phyloP scores from a whole-genome alignment of 1,140 invertebrate genomes.

The Bombus breviceps region DNA sequence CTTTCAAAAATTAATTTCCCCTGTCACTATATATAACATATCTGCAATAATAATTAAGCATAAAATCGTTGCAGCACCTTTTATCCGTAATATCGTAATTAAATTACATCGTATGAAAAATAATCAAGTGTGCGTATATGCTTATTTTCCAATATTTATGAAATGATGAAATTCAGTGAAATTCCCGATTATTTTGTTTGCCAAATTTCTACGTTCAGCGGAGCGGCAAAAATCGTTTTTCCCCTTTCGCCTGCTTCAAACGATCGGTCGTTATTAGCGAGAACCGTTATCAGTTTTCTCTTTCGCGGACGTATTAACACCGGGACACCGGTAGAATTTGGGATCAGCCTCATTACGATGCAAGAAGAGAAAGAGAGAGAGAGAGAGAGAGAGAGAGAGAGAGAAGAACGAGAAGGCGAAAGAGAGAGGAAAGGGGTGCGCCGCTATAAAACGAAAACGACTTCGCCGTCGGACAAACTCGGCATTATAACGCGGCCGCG shows the following conservation, averaged over 20 bases:
- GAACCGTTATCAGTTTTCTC: not conserved
- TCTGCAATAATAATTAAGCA: not conserved
- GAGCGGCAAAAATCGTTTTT: not conserved
- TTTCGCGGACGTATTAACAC: not conserved
- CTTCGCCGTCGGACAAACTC: not conserved
- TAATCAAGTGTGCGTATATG: not conserved
- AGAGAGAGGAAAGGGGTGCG: not conserved
- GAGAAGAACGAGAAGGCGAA: not conserved
- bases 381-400: not conserved
- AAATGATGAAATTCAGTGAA: not conserved
- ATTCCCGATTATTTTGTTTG: not conserved
- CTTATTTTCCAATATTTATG: not conserved
- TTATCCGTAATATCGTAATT: not conserved
- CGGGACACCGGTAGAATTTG: not conserved
- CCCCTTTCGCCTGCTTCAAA: not conserved
- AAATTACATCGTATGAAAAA: slow-evolving; percentile 3
- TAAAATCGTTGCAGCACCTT: not conserved
- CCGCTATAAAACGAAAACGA: not conserved
- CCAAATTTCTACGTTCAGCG: not conserved
- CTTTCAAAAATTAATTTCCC: not conserved
- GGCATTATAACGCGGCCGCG: not conserved
- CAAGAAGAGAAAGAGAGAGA: not conserved
- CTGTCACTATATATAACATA: not conserved
- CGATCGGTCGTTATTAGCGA: not conserved
- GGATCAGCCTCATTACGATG: not conserved